These are phyloP conservation scores for Orthosia incerta DNA, from an alignment of 2,888 invertebrate genomes.

Conservation along the genomic window DNA sequence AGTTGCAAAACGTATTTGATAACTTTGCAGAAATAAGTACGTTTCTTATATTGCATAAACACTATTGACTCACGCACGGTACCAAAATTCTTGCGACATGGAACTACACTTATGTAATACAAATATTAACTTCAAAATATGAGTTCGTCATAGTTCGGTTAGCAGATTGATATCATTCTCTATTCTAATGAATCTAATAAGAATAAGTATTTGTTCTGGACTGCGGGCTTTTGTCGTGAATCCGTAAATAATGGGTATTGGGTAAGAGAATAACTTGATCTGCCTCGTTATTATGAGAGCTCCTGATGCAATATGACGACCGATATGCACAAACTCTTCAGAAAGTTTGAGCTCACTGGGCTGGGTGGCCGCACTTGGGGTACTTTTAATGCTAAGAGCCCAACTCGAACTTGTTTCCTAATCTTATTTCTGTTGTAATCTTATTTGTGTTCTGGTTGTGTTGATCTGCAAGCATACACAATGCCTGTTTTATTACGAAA, in stretches of 20 bases:
- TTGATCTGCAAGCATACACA: background rate
- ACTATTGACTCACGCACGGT: slow-evolving; percentile 48
- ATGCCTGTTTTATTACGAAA: background rate
- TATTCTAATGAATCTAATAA: slow-evolving; percentile 28
- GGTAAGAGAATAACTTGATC: background rate
- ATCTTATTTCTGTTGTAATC: background rate
- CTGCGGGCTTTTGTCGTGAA: background rate
- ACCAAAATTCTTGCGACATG: slow-evolving; percentile 41
- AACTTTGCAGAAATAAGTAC: slow-evolving; percentile 33
- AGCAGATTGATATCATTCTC: slow-evolving; percentile 27
- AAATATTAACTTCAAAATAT: slow-evolving; percentile 13
- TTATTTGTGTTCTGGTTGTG: background rate
- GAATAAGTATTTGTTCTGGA: slow-evolving; percentile 32
- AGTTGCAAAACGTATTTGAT: background rate
- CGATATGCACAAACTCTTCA: background rate
- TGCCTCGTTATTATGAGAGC: background rate
- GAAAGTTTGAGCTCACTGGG: no score
- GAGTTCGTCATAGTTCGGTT: slow-evolving; percentile 26
- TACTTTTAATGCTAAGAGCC: no score
- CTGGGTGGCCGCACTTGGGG: no score
- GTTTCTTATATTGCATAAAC: slow-evolving; percentile 55
- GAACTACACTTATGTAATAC: slow-evolving; percentile 28
- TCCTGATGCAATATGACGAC: background rate
- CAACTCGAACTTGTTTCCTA: no score
- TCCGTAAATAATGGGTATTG: slow-evolving; percentile 6